Evolutionary conservation across 2,888 invertebrate species (phyloP), one percentile per base, ranked within the genome.

Genomic region (Tetheella fluctuosa): DNA sequence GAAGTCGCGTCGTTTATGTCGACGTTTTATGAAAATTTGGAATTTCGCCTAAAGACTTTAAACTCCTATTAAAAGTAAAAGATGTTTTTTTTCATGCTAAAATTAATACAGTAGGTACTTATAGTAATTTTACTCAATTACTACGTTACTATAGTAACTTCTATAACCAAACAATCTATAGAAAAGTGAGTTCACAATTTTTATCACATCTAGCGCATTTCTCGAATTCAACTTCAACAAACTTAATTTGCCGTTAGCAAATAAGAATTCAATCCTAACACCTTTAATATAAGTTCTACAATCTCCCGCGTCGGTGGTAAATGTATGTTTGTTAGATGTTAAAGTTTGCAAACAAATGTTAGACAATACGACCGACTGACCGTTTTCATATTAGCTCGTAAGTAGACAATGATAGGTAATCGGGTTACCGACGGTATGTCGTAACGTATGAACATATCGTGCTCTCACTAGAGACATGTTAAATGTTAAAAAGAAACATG

Each of bases 291-390:
- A 48, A 3, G 48, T 10, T 28, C 12, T 7, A n/a, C 8, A 15
- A 39, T 20, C 30, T 6, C n/a, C 6, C 15, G 48, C 4, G 30
- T 25, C 28, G 28, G 15, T 39, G 13, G 56, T 48, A 59, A 30
- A 54, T 12, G 8, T 30, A 60, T 34, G 59, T 63, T 64, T 56
- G 64, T 63, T 37, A 59, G 60, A 37, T 25, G 8, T 61, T 58
- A 63, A 72, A 79, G 82, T 86, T 86, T 82, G 76, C 76, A 81
- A 86, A 88, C 86, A 86, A 79, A 71, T 73, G 70, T 80, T 83
- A 81, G 82, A 86, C 86, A 86, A 86, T 85, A 81, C 75, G 77
- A 63, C 76, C 73, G 77, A 75, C 70, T 80, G 76, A 70, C 42
- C 42, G 42, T 42, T 42, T 48, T 48, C 48, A 48, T 48, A 48